phyloP scores from a whole-genome alignment of 2,113 vertebrate genomes.

The Eudyptes chrysolophus region DNA sequence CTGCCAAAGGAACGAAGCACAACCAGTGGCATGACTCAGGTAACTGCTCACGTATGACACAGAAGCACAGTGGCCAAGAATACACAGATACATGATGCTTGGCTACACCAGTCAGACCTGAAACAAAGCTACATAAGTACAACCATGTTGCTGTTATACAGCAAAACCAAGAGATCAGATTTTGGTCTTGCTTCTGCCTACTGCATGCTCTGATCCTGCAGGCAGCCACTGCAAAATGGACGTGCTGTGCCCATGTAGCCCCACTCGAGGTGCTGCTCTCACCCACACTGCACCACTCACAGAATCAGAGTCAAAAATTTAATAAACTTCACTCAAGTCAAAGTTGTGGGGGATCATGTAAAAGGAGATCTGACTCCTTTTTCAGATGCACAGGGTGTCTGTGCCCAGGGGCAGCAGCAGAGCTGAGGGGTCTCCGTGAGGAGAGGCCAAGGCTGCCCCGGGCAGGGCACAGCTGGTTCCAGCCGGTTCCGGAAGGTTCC shows the following conservation, averaged over 20 bases:
- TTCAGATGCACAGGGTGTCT: accelerated
- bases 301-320: too few species aligned
- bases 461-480: accelerated
- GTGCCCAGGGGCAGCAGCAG: accelerated
- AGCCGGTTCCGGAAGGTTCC: accelerated
- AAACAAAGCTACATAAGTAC: accelerated
- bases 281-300: accelerated
- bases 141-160: accelerated
- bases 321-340: neutral
- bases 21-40: accelerated
- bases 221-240: neutral
- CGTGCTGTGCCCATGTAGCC: accelerated
- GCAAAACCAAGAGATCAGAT: accelerated
- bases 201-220: accelerated
- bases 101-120: accelerated
- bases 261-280: accelerated
- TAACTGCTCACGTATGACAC: accelerated
- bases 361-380: neutral
- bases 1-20: accelerated
- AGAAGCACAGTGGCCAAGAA: neutral
- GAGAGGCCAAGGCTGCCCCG: accelerated
- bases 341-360: accelerated
- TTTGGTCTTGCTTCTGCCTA: neutral
- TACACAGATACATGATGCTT: accelerated
- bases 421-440: neutral